These are phyloP conservation scores for Notocelia uddmanniana DNA, from an alignment of 2,888 invertebrate genomes.

Conservation along the genomic window DNA sequence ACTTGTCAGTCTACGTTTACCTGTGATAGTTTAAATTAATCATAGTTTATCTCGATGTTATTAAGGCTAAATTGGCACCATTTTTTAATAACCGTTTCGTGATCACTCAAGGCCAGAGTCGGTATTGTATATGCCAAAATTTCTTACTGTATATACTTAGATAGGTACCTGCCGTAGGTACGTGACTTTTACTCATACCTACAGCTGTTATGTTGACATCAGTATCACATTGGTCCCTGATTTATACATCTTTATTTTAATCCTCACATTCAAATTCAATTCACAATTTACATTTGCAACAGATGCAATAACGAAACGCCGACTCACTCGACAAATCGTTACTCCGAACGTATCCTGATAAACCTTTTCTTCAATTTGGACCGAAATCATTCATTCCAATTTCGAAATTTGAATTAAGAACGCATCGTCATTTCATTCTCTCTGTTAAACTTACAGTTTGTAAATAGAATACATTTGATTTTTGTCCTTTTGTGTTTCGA, in stretches of 20 bases:
- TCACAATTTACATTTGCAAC: constrained; percentile 51
- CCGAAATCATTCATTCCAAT: constrained; percentile 71
- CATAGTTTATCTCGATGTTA: not conserved
- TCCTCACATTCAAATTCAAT: constrained; percentile 38
- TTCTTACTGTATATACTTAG: not conserved
- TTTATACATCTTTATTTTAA: constrained; percentile 32
- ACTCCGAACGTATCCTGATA: constrained; percentile 53
- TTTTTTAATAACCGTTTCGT: not conserved
- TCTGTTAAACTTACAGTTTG: constrained; percentile 53
- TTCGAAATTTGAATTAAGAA: constrained; percentile 69
- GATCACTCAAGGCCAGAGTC: not conserved
- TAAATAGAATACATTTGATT: constrained; percentile 21
- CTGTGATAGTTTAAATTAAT: not conserved
- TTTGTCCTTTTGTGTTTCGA: constrained; percentile 28
- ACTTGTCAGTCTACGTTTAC: not conserved
- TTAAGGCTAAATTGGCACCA: not conserved
- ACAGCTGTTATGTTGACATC: constrained; percentile 4
- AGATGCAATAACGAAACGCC: constrained; percentile 55
- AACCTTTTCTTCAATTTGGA: constrained; percentile 59
- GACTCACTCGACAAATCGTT: constrained; percentile 65
- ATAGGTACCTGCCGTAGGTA: not conserved
- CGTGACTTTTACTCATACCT: not conserved
- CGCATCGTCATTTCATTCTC: constrained; percentile 69
- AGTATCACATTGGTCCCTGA: not conserved
- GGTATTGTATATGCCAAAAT: not conserved